Evolutionary conservation across 2,888 invertebrate species (phyloP).

Genomic region (Macaria notata): DNA sequence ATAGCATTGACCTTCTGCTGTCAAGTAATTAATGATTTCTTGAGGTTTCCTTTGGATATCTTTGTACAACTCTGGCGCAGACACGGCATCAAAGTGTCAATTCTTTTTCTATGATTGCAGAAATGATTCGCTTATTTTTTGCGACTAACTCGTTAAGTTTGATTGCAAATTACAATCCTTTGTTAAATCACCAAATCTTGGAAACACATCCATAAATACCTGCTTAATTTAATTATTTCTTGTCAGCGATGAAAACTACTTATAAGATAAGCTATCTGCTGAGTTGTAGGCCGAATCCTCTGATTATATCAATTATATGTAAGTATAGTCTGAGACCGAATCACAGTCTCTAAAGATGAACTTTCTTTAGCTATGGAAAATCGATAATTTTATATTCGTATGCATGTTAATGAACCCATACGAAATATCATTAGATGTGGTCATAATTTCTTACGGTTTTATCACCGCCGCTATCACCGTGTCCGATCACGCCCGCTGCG

Average conservation of each 20-base stretch:
- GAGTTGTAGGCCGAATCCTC: too few relatives aligned
- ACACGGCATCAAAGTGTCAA: constrained; percentile 6
- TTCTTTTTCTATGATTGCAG: background rate
- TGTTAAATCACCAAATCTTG: too few relatives aligned
- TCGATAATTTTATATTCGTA: too few relatives aligned
- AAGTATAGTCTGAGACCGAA: too few relatives aligned
- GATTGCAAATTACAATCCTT: background rate
- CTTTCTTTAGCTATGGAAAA: too few relatives aligned
- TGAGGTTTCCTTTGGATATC: background rate
- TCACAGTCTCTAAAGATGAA: too few relatives aligned
- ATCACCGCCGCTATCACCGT: constrained; percentile 55
- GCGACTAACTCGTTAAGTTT: background rate
- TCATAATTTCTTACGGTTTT: constrained; percentile 31
- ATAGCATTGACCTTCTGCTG: constrained; percentile 1
- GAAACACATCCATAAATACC: too few relatives aligned
- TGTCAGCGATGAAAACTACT: too few relatives aligned
- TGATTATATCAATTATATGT: too few relatives aligned
- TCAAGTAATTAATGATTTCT: constrained; percentile 6
- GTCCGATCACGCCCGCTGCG: constrained; percentile 62
- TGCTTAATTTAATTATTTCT: too few relatives aligned
- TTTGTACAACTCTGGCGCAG: background rate
- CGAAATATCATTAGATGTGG: constrained; percentile 21
- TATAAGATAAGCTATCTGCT: too few relatives aligned
- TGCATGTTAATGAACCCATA: constrained; percentile 7
- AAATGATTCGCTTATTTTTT: constrained; percentile 14